Conservation (phyloP, 2,888 invertebrate species). For the Cantharis lateralis region DNA sequence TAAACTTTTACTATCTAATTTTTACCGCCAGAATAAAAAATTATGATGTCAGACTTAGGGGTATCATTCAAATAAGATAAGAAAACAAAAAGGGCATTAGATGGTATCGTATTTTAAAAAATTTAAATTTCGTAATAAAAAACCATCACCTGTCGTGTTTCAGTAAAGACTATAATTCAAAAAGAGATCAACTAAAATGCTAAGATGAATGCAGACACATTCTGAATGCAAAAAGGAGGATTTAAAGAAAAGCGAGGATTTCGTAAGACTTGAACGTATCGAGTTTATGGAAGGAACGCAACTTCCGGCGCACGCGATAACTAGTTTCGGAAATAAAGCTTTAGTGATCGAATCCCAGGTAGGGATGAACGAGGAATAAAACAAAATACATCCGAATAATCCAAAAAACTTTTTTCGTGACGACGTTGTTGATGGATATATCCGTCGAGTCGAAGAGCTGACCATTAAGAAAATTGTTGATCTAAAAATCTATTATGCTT, state of each 20-base stretch:
- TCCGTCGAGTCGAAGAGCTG: neutral
- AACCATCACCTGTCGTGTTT: conserved; percentile 18
- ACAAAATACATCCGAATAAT: conserved; percentile 9
- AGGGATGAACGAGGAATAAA: conserved; percentile 20
- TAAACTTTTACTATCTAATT: conserved; percentile 1
- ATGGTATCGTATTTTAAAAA: neutral
- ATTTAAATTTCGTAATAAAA: conserved; percentile 2
- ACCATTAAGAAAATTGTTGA: neutral
- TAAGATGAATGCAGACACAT: conserved; percentile 46
- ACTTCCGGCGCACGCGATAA: conserved; percentile 51
- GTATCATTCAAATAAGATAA: neutral
- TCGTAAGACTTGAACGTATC: conserved; percentile 51
- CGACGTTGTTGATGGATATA: neutral
- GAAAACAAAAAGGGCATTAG: neutral
- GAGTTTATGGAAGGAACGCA: conserved; percentile 48
- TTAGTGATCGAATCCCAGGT: conserved; percentile 34
- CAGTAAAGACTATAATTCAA: conserved; percentile 22
- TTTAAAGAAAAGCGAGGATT: conserved; percentile 51
- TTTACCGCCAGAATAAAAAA: neutral
- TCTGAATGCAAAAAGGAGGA: conserved; percentile 53
- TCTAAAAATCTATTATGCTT: conserved; percentile 10
- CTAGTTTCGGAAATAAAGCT: conserved; percentile 39
- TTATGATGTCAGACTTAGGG: neutral
- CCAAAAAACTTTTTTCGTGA: neutral
- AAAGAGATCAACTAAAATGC: conserved; percentile 39